Evolutionary conservation across 2,888 invertebrate genomes (phyloP).

Genomic region (Elegia similella): DNA sequence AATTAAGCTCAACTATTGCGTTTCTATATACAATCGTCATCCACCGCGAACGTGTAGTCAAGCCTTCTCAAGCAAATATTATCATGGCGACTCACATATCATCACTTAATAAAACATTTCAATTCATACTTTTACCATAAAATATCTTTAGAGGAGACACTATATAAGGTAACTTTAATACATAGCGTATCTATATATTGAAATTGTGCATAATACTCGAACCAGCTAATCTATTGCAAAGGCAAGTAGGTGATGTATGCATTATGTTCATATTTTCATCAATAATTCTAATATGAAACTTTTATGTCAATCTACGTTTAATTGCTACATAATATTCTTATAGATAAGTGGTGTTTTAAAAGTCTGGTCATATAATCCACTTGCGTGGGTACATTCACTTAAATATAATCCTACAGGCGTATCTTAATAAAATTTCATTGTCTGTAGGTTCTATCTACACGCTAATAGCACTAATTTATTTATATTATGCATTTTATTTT

Average conservation of each 20-base stretch:
- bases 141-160: slow-evolving; percentile 37
- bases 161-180: slow-evolving; percentile 69
- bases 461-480: slow-evolving; percentile 68
- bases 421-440: slow-evolving; percentile 50
- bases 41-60: slow-evolving; percentile 23
- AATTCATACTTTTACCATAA: slow-evolving; percentile 16
- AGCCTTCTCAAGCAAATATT: slow-evolving; percentile 30
- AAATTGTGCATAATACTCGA: slow-evolving; percentile 68
- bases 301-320: slow-evolving; percentile 44
- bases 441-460: slow-evolving; percentile 50
- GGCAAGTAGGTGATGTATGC: slow-evolving; percentile 77
- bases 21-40: slow-evolving; percentile 46
- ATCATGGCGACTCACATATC: slow-evolving; percentile 21
- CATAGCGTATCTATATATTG: slow-evolving; percentile 43
- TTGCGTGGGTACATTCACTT: slow-evolving; percentile 44
- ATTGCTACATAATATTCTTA: slow-evolving; percentile 48
- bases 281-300: slow-evolving; percentile 51
- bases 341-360: slow-evolving; percentile 67
- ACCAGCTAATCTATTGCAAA: slow-evolving; percentile 68
- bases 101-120: slow-evolving; percentile 20
- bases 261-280: slow-evolving; percentile 39
- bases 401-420: slow-evolving; percentile 44
- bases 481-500: slow-evolving; percentile 69
- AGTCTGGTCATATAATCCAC: slow-evolving; percentile 54
- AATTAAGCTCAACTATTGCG: slow-evolving; percentile 29